Percentiles rank a stretch among this genome's conserved stretches.
Conservation (phyloP, 2,113 vertebrate genomes). For the Isurus oxyrinchus region DNA sequence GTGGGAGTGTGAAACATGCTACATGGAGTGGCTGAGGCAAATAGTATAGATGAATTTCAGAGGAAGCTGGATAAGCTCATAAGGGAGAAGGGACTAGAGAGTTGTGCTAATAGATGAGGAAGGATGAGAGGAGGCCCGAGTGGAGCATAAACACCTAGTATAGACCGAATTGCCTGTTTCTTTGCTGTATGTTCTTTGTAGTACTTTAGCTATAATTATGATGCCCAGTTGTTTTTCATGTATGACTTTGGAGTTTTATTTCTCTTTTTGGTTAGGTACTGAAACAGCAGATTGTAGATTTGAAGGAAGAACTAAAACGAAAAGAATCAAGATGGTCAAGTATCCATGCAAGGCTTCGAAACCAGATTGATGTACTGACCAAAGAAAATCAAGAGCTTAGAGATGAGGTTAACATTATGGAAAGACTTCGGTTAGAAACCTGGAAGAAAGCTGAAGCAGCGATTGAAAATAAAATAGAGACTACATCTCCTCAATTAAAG, state of each 20-base stretch:
- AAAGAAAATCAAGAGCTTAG: constrained; percentile 72
- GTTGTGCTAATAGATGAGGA: background rate
- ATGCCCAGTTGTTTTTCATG: background rate
- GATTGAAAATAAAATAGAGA: constrained; percentile 44
- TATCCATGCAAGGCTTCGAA: constrained; percentile 68
- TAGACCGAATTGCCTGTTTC: background rate
- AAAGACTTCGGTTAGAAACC: constrained; percentile 73
- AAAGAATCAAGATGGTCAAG: constrained; percentile 82
- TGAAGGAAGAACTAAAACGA: constrained; percentile 81
- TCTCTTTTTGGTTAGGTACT: constrained; percentile 52
- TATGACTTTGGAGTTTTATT: background rate
- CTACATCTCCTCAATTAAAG: constrained; percentile 36
- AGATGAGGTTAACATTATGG: constrained; percentile 77
- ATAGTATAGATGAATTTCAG: background rate
- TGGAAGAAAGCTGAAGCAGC: constrained; percentile 68
- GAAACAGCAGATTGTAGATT: constrained; percentile 74
- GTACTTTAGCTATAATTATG: background rate
- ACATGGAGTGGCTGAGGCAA: background rate
- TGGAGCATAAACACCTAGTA: background rate
- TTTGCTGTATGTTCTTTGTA: background rate
- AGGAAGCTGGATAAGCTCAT: background rate
- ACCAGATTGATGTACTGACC: constrained; percentile 74
- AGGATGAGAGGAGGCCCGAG: background rate
- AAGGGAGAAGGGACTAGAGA: background rate
- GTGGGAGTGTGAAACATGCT: background rate